Conservation (phyloP, 2,113 vertebrate genomes). For the Nothobranchius furzeri region DNA sequence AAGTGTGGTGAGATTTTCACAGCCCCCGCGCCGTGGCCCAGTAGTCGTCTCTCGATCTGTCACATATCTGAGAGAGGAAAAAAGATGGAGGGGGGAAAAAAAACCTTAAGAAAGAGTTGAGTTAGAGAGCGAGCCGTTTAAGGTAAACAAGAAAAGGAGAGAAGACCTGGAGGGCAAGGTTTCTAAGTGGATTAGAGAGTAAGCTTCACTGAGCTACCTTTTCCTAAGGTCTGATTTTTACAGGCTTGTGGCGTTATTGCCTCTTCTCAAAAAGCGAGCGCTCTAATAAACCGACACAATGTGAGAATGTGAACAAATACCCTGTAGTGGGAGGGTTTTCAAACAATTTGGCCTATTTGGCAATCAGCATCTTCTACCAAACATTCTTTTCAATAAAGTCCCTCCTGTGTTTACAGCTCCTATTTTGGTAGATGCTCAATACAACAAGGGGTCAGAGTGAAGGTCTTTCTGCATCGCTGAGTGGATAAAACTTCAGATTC, state of each 20-base stretch:
- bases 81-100: neutral
- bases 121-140: constrained; percentile 27
- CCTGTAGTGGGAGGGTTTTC: constrained; percentile 34
- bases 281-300: constrained; percentile 42
- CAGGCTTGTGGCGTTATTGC: constrained; percentile 16
- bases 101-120: constrained; percentile 22
- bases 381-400: constrained; percentile 49
- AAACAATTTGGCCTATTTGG: constrained; percentile 58
- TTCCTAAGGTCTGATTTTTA: constrained; percentile 42
- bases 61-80: constrained; percentile 41
- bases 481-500: constrained; percentile 56
- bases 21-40: constrained; percentile 66
- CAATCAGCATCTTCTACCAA: constrained; percentile 28
- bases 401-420: constrained; percentile 48
- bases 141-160: constrained; percentile 46
- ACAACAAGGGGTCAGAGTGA: constrained; percentile 49
- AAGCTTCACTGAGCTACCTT: constrained; percentile 24
- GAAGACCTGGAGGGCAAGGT: constrained; percentile 3
- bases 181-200: constrained; percentile 44
- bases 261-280: constrained; percentile 36
- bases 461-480: constrained; percentile 44
- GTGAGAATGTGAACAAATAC: constrained; percentile 45
- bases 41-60: constrained; percentile 54
- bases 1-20: constrained; percentile 78
- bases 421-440: constrained; percentile 22